A percentile compares a stretch with the other conserved stretches of the same genome.
These are phyloP conservation scores for Montipora sp. DNA, from an alignment of 64 coral and sea anemone genomes.

Conservation along the genomic window DNA sequence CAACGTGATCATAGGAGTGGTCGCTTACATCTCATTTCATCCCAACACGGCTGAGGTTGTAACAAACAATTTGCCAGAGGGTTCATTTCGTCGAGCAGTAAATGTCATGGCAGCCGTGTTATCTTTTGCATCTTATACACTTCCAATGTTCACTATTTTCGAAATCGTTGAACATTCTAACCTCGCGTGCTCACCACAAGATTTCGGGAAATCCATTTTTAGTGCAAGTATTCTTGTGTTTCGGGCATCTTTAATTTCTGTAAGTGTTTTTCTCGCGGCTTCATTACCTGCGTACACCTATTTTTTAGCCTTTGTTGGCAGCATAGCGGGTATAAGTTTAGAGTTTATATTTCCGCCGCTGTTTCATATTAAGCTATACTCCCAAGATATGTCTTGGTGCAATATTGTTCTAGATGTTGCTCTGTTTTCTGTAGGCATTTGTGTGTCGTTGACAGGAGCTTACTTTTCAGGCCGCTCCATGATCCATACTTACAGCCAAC, in stretches of 20 bases:
- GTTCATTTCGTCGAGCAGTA: conserved; percentile 72
- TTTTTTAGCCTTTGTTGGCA: conserved; percentile 86
- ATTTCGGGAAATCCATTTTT: conserved; percentile 61
- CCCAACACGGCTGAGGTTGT: conserved; percentile 94
- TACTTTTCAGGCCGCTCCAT: conserved; percentile 78
- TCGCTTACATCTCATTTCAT: conserved; percentile 91
- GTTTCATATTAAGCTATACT: conserved; percentile 94
- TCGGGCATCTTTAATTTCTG: conserved; percentile 55
- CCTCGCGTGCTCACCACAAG: conserved; percentile 45
- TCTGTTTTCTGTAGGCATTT: conserved; percentile 72
- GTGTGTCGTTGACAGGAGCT: conserved; percentile 72
- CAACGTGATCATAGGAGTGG: conserved; percentile 88
- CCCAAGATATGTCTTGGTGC: conserved; percentile 63
- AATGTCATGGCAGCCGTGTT: conserved; percentile 89
- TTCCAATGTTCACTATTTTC: conserved; percentile 99
- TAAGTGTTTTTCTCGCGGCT: conserved; percentile 76
- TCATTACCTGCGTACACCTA: conserved; percentile 81
- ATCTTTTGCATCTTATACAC: conserved; percentile 88
- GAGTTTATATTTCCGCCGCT: conserved; percentile 93
- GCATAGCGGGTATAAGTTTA: conserved; percentile 86
- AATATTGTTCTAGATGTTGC: conserved; percentile 66
- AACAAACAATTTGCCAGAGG: conserved; percentile 92
- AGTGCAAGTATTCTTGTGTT: conserved; percentile 55
- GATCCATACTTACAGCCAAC: conserved; percentile 45
- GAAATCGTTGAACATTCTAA: conserved; percentile 82